A percentile compares a stretch with the other conserved stretches of the same genome.
Evolutionary conservation across 2,113 vertebrate species (phyloP).

Genomic region (Gorsachius goisagi): DNA sequence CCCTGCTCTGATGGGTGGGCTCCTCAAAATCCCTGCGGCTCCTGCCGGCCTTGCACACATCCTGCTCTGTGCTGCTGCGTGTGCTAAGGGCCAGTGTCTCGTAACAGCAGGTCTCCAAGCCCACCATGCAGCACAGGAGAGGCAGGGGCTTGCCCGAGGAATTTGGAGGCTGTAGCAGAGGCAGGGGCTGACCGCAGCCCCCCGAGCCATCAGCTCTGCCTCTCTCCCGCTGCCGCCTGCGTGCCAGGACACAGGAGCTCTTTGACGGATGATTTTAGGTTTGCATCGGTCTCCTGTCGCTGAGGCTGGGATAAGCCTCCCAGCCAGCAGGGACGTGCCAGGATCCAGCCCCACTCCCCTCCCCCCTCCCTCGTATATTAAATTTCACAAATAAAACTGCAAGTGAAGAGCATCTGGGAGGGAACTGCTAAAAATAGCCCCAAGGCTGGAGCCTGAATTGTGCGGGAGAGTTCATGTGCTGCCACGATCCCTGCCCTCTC

Average conservation of each 20-base stretch:
- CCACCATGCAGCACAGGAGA: accelerated
- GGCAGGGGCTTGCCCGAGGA: not conserved
- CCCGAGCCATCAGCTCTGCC: not conserved
- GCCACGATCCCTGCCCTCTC: not conserved
- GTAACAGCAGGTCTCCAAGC: not conserved
- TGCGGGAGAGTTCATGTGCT: not conserved
- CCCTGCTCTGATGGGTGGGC: not conserved
- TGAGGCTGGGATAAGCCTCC: not conserved
- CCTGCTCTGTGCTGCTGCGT: accelerated
- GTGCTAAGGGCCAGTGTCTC: not conserved
- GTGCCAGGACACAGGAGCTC: not conserved
- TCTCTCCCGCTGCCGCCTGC: not conserved
- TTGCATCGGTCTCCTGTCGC: not conserved
- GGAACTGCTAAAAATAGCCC: slow-evolving; percentile 49
- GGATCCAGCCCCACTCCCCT: not conserved
- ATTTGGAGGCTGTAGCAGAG: not conserved
- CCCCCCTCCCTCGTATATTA: not conserved
- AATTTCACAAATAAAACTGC: slow-evolving; percentile 51
- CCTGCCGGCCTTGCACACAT: not conserved
- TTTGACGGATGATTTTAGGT: not conserved
- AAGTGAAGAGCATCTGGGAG: slow-evolving; percentile 31
- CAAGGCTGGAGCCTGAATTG: slow-evolving; percentile 17
- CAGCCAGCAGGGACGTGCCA: not conserved
- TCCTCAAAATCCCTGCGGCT: not conserved
- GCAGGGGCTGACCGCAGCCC: not conserved